Evolutionary conservation across 2,888 invertebrate species (phyloP).

Genomic region (Metallyticus violacea): DNA sequence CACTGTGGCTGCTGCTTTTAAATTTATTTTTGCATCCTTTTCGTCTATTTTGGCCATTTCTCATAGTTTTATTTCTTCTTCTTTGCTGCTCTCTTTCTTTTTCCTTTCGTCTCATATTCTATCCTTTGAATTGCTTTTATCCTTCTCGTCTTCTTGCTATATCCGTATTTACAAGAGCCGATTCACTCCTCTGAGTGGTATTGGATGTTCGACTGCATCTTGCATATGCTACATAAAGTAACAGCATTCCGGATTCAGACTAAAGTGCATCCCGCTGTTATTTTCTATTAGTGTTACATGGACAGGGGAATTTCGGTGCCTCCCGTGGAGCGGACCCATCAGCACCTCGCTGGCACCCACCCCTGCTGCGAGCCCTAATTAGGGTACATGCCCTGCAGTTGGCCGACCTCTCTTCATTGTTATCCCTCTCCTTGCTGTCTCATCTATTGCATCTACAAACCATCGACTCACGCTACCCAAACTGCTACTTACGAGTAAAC

Average conservation of each 20-base stretch:
- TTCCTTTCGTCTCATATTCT: no score
- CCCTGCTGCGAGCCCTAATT: background rate
- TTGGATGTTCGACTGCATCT: no score
- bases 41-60: no score
- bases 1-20: no score
- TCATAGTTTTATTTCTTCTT: no score
- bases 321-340: background rate
- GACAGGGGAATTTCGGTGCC: background rate
- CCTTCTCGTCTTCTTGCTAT: no score
- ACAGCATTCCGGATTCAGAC: no score
- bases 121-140: no score
- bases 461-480: background rate
- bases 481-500: background rate
- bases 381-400: background rate
- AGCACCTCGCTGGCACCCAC: background rate
- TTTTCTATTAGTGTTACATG: conserved; percentile 1
- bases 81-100: no score
- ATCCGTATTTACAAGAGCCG: no score
- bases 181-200: no score
- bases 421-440: background rate
- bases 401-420: background rate
- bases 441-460: background rate
- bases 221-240: background rate
- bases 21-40: no score
- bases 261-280: background rate